Evolutionary conservation across 1,140 invertebrate species (phyloP), one percentile per base, ranked within the genome.

Genomic region (Trichoplusia ni): DNA sequence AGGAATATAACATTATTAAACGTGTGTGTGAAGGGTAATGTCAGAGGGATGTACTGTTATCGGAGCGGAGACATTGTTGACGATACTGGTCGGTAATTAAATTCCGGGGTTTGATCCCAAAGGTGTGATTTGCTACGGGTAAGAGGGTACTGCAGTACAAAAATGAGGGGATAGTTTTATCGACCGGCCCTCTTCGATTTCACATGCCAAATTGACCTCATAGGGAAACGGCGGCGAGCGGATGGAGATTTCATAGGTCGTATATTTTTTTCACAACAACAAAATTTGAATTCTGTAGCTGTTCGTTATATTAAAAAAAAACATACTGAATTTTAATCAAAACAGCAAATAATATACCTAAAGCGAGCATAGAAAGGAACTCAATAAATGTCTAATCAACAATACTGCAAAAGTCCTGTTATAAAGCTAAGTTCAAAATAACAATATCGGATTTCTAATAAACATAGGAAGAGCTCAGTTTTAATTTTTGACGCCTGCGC

Each of bases 31-130:
- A n/a, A n/a, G n/a, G n/a, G n/a, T n/a, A n/a, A n/a, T n/a, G n/a
- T n/a, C n/a, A n/a, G n/a, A n/a, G n/a, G n/a, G n/a, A n/a, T n/a
- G n/a, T n/a, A n/a, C n/a, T n/a, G n/a, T n/a, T n/a, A n/a, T n/a
- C n/a, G n/a, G n/a, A n/a, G n/a, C n/a, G 25, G 56, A 33, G 31
- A 42, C 18, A 64, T 25, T 25, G 37, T 29, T 38, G 64, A 64
- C 64, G 72, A 75, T 68, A 77, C 64, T 53, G 59, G 71, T 40
- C 49, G 63, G 67, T 84, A 84, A 88, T 86, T 88, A 86, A 83
- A 88, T 82, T 83, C 79, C 78, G 46, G 63, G 38, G 56, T 65
- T 51, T 21, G 42, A 38, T 58, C 68, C 62, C 67, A 49, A 69
- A 74, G 77, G 70, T 46, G 72, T 76, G 69, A 70, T 77, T 73